Evolutionary conservation across 2,888 invertebrate species (phyloP).

Genomic region (Salticus scenicus): DNA sequence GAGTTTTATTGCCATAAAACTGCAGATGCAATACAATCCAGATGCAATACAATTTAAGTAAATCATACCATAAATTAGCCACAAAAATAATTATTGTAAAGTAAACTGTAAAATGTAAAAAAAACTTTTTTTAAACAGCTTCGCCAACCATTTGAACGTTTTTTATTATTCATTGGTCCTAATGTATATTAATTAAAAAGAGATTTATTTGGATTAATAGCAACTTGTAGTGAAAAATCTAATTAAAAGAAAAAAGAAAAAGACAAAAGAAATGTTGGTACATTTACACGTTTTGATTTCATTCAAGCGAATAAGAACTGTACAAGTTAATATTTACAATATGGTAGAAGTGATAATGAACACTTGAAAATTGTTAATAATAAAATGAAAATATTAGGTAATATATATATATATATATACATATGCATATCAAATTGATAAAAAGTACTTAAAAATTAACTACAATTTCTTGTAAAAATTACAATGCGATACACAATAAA

Average conservation of each 20-base stretch:
- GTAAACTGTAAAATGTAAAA: neutral
- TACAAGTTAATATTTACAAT: slow-evolving; percentile 21
- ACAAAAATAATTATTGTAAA: too few relatives aligned
- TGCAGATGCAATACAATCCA: neutral
- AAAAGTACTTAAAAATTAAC: too few relatives aligned
- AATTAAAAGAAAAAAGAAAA: neutral
- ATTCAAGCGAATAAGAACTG: slow-evolving; percentile 15
- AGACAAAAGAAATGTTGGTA: neutral
- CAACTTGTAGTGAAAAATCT: slow-evolving; percentile 1
- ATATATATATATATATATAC: too few relatives aligned
- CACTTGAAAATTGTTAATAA: neutral
- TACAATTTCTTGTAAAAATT: too few relatives aligned
- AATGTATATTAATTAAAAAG: neutral
- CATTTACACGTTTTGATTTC: slow-evolving; percentile 23
- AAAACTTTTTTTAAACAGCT: slow-evolving; percentile 6
- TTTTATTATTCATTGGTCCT: neutral
- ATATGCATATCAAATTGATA: too few relatives aligned
- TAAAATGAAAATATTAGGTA: too few relatives aligned
- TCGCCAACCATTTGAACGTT: neutral
- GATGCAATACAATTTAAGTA: neutral
- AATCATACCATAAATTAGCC: too few relatives aligned
- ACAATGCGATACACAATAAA: too few relatives aligned
- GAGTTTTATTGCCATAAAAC: neutral
- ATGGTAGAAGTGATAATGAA: neutral
- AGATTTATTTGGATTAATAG: neutral